phyloP scores from a whole-genome alignment of 1,140 invertebrate genomes.

The Bombus polaris region DNA sequence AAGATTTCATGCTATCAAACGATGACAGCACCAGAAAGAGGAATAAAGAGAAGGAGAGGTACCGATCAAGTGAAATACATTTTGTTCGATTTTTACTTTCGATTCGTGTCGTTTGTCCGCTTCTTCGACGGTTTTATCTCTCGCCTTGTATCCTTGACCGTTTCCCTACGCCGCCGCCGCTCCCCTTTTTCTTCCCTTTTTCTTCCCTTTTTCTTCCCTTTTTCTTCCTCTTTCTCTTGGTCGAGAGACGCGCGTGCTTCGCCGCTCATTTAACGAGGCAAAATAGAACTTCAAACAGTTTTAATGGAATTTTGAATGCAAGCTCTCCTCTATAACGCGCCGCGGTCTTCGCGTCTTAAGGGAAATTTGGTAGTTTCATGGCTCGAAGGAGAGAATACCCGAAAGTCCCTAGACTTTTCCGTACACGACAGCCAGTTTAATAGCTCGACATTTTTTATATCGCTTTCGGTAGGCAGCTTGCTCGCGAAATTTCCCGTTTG shows the following conservation, averaged over 20 bases:
- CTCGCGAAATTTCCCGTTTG: not conserved
- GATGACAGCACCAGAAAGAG: not conserved
- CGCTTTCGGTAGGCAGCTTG: not conserved
- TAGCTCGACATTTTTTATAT: not conserved
- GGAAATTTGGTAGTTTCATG: not conserved
- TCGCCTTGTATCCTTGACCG: not conserved
- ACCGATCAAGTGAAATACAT: not conserved
- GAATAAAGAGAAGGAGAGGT: not conserved
- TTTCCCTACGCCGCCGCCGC: not conserved
- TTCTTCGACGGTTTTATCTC: constrained; percentile 5
- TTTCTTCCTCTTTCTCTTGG: not conserved
- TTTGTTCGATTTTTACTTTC: constrained; percentile 37
- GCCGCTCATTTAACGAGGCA: not conserved
- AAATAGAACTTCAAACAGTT: constrained; percentile 21
- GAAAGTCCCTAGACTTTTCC: not conserved
- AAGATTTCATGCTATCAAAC: constrained; percentile 54
- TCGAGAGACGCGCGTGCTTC: not conserved
- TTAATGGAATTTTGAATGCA: constrained; percentile 21
- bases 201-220: not conserved
- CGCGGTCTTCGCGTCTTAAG: not conserved
- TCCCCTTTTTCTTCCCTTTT: not conserved
- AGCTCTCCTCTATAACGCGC: not conserved
- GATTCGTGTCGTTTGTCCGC: constrained; percentile 27
- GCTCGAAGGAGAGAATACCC: not conserved
- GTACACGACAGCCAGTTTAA: not conserved